Evolutionary conservation across 2,888 invertebrate genomes (phyloP).

Genomic region (Candidula unifasciata): DNA sequence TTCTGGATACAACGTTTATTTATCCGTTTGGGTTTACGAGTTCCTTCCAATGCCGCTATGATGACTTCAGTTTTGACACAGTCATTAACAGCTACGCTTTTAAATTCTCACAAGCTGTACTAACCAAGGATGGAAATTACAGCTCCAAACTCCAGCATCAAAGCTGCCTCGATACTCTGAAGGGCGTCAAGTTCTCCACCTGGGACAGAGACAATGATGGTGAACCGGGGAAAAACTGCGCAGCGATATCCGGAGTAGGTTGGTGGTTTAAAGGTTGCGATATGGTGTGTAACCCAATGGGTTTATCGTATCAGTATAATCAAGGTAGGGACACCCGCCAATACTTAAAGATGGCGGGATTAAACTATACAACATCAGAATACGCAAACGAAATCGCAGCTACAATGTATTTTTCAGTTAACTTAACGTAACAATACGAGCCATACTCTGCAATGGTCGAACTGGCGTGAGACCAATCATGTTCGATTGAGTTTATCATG

Average conservation of each 20-base stretch:
- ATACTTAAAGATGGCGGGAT: neutral
- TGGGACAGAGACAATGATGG: conserved; percentile 45
- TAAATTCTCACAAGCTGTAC: neutral
- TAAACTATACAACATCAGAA: neutral
- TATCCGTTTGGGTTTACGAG: neutral
- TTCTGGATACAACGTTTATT: neutral
- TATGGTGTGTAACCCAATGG: conserved; percentile 14
- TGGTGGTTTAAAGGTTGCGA: conserved; percentile 45
- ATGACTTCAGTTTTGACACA: neutral
- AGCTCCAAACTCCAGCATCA: neutral
- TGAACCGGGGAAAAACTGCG: conserved; percentile 15
- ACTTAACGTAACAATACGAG: neutral
- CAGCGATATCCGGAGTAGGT: neutral
- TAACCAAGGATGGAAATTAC: neutral
- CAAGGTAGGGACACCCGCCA: neutral
- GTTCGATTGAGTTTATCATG: too few relatives aligned
- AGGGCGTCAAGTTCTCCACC: conserved; percentile 43
- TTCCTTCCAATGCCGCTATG: neutral
- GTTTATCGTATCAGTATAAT: neutral
- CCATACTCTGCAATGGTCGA: neutral
- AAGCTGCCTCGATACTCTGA: conserved; percentile 38
- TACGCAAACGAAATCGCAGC: neutral
- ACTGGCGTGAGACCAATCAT: too few relatives aligned
- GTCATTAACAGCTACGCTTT: neutral
- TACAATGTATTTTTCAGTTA: conserved; percentile 8